phyloP scores from a whole-genome alignment of 2,888 invertebrate species.

The Epistrophe grossulariae region DNA sequence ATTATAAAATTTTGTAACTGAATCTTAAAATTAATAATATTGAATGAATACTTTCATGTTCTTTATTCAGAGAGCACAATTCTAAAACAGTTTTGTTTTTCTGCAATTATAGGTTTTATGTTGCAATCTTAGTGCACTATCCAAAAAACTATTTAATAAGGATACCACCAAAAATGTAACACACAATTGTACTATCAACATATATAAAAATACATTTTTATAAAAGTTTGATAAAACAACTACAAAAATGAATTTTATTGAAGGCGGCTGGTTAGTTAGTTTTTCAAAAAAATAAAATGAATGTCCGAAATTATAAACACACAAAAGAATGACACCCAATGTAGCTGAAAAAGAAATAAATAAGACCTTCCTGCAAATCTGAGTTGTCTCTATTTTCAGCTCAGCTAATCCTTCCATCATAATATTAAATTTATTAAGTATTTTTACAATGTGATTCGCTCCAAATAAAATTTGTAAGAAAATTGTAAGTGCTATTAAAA shows the following conservation, averaged over 20 bases:
- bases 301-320: not conserved
- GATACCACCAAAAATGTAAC: not conserved
- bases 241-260: constrained; percentile 16
- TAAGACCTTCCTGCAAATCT: constrained; percentile 47
- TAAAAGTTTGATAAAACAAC: constrained; percentile 42
- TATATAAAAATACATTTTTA: constrained; percentile 25
- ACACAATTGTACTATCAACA: not conserved
- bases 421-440: constrained; percentile 67
- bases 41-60: too few species aligned
- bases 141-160: constrained; percentile 36
- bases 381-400: constrained; percentile 71
- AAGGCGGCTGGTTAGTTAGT: constrained; percentile 19
- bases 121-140: not conserved
- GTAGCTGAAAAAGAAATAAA: constrained; percentile 8
- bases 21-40: too few species aligned
- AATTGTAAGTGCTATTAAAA: constrained; percentile 70
- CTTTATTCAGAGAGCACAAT: too few species aligned
- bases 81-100: too few species aligned
- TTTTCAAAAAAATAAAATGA: constrained; percentile 22
- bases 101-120: not conserved
- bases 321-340: not conserved
- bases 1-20: too few species aligned
- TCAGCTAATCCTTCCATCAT: constrained; percentile 61
- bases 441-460: constrained; percentile 28
- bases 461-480: constrained; percentile 64